phyloP scores from a whole-genome alignment of 1,140 invertebrate species.

The Nymphalis io region DNA sequence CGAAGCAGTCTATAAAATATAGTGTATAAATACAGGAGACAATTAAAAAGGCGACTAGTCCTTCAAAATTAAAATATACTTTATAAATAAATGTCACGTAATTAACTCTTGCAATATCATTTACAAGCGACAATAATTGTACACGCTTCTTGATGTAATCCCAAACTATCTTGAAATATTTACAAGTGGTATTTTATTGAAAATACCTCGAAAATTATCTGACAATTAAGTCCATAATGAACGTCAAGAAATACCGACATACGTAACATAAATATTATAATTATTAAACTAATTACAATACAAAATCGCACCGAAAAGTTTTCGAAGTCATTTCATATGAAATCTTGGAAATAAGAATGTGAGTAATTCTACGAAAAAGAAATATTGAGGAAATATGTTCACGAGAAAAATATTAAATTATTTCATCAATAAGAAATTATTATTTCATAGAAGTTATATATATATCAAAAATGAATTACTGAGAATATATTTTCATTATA shows the following conservation, averaged over 20 bases:
- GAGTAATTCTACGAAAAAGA: conserved; percentile 23
- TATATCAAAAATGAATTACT: background rate
- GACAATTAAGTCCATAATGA: conserved; percentile 35
- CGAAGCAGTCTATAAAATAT: too few species aligned
- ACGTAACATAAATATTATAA: conserved; percentile 41
- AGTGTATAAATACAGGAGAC: too few species aligned
- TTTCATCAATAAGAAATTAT: background rate
- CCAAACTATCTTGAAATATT: conserved; percentile 6
- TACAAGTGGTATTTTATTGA: conserved; percentile 20
- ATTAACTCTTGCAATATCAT: conserved; percentile 8
- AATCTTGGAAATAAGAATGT: conserved; percentile 11
- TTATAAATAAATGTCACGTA: background rate
- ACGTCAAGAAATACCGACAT: conserved; percentile 24
- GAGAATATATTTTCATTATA: too few species aligned
- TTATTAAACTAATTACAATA: conserved; percentile 44
- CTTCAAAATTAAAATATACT: background rate
- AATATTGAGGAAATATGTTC: conserved; percentile 7
- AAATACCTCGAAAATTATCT: conserved; percentile 22
- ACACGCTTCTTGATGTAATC: background rate
- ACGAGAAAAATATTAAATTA: background rate
- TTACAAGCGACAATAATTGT: conserved; percentile 6
- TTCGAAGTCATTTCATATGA: conserved; percentile 17
- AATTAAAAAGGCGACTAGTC: too few species aligned
- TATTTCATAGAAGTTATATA: background rate
- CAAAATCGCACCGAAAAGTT: conserved; percentile 30